Conservation (phyloP, 2,888 invertebrate species). For the Melitaea athalia region DNA sequence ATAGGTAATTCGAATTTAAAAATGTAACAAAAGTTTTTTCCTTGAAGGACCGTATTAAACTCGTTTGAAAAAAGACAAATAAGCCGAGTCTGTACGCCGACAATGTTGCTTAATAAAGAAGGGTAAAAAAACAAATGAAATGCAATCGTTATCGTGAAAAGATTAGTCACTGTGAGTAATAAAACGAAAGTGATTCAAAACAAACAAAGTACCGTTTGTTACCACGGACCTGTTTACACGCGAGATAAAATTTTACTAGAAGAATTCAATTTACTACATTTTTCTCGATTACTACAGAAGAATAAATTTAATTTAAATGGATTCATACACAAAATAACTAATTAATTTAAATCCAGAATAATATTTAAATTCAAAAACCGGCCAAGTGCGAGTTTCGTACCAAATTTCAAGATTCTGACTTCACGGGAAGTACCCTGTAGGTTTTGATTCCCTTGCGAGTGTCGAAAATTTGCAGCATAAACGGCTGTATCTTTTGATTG, state of each 20-base stretch:
- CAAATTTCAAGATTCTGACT: no score
- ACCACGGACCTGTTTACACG: conserved; percentile 41
- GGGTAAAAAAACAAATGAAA: conserved; percentile 24
- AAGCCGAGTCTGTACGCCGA: conserved; percentile 22
- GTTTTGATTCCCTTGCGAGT: no score
- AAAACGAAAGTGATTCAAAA: conserved; percentile 41
- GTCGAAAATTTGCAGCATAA: no score
- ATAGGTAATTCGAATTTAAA: no score
- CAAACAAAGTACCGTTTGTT: conserved; percentile 59
- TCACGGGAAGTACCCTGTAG: no score
- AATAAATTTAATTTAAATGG: no score
- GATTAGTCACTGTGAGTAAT: conserved; percentile 38
- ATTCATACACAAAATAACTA: no score
- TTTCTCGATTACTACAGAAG: no score
- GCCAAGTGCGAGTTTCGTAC: no score
- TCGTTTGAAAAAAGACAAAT: neutral
- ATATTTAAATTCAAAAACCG: no score
- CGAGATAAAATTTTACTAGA: conserved; percentile 3
- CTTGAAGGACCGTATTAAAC: neutral
- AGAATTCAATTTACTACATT: neutral
- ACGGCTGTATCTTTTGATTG: no score
- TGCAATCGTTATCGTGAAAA: conserved; percentile 30
- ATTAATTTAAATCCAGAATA: no score
- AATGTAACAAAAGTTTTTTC: neutral
- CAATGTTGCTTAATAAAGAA: conserved; percentile 19